Conservation (phyloP, 2,113 vertebrate genomes). For the Paratilapia polleni region DNA sequence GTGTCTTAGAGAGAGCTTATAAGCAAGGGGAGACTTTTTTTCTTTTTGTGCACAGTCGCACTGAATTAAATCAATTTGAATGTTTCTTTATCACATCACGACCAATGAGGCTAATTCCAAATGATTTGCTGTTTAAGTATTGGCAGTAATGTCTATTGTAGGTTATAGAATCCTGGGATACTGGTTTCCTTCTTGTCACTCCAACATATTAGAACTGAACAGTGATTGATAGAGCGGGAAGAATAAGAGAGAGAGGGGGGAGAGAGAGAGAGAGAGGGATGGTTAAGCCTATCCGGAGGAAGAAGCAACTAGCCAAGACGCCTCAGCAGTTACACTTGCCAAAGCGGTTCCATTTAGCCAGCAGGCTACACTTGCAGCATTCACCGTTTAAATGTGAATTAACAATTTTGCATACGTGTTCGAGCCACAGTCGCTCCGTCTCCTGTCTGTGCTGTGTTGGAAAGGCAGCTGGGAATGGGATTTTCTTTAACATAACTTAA, state of each 20-base stretch:
- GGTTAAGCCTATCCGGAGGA: conserved; percentile 55
- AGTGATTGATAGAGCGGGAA: conserved; percentile 55
- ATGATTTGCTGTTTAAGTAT: conserved; percentile 42
- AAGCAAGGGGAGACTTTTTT: background rate
- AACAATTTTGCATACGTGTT: background rate
- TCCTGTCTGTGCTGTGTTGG: background rate
- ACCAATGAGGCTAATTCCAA: conserved; percentile 41
- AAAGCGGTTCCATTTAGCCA: conserved; percentile 58
- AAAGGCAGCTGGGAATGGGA: conserved; percentile 41
- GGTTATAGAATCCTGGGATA: conserved; percentile 18
- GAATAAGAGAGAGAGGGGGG: background rate
- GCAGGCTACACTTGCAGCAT: conserved; percentile 23
- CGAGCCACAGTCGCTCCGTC: background rate
- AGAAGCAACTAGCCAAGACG: conserved; percentile 63
- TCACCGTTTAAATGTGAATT: conserved; percentile 1
- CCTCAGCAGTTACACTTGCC: conserved; percentile 60
- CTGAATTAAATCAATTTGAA: conserved; percentile 50
- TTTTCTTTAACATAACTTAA: conserved; percentile 60
- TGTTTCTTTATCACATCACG: conserved; percentile 48
- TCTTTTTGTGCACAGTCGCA: background rate
- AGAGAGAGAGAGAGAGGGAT: conserved; percentile 17
- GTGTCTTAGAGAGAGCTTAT: background rate
- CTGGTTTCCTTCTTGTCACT: conserved; percentile 39
- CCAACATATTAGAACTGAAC: conserved; percentile 54
- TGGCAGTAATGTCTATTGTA: conserved; percentile 35